These are phyloP conservation scores for Lagocephalus sceleratus DNA, from an alignment of 2,797 vertebrate species.

Conservation along the genomic window DNA sequence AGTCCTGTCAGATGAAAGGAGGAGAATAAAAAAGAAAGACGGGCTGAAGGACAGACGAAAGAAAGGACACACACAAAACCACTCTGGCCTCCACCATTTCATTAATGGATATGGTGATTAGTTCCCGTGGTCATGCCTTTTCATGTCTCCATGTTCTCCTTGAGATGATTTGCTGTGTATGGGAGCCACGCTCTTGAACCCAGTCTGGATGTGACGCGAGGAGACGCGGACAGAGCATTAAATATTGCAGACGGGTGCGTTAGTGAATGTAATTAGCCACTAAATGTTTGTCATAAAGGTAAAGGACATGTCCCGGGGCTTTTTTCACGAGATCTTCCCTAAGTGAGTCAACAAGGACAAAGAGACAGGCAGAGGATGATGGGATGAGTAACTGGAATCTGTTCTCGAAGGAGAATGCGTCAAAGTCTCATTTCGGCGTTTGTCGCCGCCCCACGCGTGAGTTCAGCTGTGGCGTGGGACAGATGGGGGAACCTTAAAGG, in stretches of 20 bases:
- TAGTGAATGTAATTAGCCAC: conserved; percentile 49
- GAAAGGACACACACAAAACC: conserved; percentile 27
- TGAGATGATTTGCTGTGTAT: conserved; percentile 66
- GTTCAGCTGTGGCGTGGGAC: conserved; percentile 50
- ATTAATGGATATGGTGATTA: conserved; percentile 70
- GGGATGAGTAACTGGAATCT: conserved; percentile 11
- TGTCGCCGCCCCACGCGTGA: conserved; percentile 14
- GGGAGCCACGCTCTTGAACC: conserved; percentile 63
- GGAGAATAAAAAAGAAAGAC: conserved; percentile 40
- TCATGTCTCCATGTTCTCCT: conserved; percentile 56
- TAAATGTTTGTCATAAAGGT: conserved; percentile 46
- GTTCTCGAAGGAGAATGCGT: not conserved
- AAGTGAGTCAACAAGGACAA: conserved; percentile 6
- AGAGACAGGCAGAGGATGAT: not conserved
- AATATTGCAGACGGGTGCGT: conserved; percentile 38
- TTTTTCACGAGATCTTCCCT: conserved; percentile 35
- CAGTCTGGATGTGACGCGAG: conserved; percentile 58
- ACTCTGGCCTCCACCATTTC: conserved; percentile 37
- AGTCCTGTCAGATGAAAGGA: conserved; percentile 53
- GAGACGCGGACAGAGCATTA: conserved; percentile 38
- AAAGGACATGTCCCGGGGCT: conserved; percentile 33
- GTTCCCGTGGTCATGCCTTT: conserved; percentile 49
- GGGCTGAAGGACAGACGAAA: conserved; percentile 61
- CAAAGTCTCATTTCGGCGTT: conserved; percentile 14
- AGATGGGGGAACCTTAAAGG: conserved; percentile 64